Evolutionary conservation across 2,888 invertebrate species (phyloP).

Genomic region (Laspeyria flexula): DNA sequence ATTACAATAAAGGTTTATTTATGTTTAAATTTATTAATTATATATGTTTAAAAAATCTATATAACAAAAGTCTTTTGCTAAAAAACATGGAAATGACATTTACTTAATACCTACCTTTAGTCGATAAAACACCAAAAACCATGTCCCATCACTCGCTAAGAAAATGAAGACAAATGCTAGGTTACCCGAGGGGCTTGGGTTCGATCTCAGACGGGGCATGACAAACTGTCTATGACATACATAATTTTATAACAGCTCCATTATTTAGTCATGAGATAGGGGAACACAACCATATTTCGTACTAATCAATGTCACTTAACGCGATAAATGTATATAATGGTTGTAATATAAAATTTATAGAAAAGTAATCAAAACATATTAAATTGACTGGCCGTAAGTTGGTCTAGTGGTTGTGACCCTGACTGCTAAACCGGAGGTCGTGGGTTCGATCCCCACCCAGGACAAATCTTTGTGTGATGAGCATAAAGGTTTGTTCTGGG

Average conservation of each 20-base stretch:
- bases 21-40: no score
- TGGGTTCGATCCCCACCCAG: no score
- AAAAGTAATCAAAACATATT: background rate
- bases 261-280: slow-evolving; percentile 73
- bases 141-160: slow-evolving; percentile 51
- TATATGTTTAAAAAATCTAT: no score
- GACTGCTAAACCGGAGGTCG: no score
- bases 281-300: slow-evolving; percentile 42
- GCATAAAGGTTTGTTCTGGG: no score
- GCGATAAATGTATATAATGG: slow-evolving; percentile 27
- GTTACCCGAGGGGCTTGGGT: slow-evolving; percentile 66
- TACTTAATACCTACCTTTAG: no score
- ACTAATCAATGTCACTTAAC: slow-evolving; percentile 48
- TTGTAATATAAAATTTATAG: slow-evolving; percentile 13
- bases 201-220: slow-evolving; percentile 77
- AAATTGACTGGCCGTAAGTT: no score
- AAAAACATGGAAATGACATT: no score
- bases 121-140: background rate
- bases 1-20: no score
- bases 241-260: slow-evolving; percentile 76
- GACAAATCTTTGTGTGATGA: no score
- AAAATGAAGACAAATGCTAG: slow-evolving; percentile 84
- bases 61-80: no score
- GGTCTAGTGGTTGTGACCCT: no score
- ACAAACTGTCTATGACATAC: slow-evolving; percentile 85